Evolutionary conservation across 2,113 vertebrate genomes (phyloP).

Genomic region (Ictalurus punctatus): DNA sequence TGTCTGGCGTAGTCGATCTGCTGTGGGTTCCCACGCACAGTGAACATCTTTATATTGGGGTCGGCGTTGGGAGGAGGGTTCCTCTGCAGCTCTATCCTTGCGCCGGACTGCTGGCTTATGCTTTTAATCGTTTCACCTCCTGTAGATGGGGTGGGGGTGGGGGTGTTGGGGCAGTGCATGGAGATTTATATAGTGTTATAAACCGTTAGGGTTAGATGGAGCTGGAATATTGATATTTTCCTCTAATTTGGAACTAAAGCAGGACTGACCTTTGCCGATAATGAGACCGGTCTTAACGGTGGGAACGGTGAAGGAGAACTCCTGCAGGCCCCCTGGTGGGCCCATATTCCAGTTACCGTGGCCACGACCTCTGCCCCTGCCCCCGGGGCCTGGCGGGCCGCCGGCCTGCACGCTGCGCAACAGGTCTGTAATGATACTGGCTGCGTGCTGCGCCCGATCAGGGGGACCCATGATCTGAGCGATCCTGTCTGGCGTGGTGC

Average conservation of each 20-base stretch:
- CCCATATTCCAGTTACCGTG: conserved; percentile 99
- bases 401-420: conserved; percentile 96
- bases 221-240: not conserved
- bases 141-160: conserved; percentile 50
- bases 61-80: conserved; percentile 96
- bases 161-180: no score
- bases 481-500: conserved; percentile 95
- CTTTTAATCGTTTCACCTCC: conserved; percentile 98
- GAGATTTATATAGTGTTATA: not conserved
- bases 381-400: conserved; percentile 91
- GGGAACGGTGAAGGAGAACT: conserved; percentile 97
- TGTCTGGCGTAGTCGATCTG: conserved; percentile 97
- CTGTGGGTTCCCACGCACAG: conserved; percentile 91
- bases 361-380: conserved; percentile 90
- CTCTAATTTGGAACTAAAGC: no score
- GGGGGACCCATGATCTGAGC: conserved; percentile 97
- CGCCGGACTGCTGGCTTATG: conserved; percentile 97
- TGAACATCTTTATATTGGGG: conserved; percentile 97
- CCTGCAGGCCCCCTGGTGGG: conserved; percentile 94
- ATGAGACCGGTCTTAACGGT: conserved; percentile 98
- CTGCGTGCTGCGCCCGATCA: conserved; percentile 93
- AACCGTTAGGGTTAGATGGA: not conserved
- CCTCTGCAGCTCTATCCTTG: conserved; percentile 94
- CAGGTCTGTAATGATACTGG: conserved; percentile 95
- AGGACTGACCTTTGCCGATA: conserved; percentile 88